Percentiles rank a stretch among this genome's conserved stretches.
Evolutionary conservation across 2,797 vertebrate genomes (phyloP).

Genomic region (Chelon auratus): DNA sequence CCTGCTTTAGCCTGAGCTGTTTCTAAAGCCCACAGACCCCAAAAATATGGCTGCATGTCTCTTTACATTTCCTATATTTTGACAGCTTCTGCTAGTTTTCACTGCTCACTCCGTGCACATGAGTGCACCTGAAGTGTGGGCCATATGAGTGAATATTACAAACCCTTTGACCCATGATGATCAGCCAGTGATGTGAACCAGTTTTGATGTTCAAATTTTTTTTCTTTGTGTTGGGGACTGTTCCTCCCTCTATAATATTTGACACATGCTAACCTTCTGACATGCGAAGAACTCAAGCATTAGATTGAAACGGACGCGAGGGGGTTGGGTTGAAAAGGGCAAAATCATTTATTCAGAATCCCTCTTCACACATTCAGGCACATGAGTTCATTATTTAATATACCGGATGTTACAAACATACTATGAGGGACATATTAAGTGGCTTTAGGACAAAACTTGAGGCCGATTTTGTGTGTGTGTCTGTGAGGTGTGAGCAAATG

Average conservation of each 20-base stretch:
- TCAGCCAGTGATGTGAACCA: slow-evolving; percentile 45
- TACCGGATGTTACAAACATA: too few species aligned
- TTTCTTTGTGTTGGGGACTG: slow-evolving; percentile 4
- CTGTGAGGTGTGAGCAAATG: background rate
- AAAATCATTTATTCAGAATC: slow-evolving; percentile 5
- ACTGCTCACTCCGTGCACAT: slow-evolving; percentile 51
- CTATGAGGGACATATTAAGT: background rate
- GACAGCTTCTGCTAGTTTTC: slow-evolving; percentile 46
- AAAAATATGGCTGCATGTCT: slow-evolving; percentile 31
- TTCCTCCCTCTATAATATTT: slow-evolving; percentile 20
- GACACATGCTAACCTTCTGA: slow-evolving; percentile 49
- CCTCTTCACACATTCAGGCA: background rate
- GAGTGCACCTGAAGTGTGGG: slow-evolving; percentile 49
- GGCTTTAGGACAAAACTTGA: background rate
- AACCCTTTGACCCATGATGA: slow-evolving; percentile 56
- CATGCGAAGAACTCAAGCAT: slow-evolving; percentile 24
- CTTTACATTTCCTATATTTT: slow-evolving; percentile 52
- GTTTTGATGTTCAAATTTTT: slow-evolving; percentile 50
- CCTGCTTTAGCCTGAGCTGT: slow-evolving; percentile 22
- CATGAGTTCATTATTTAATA: background rate
- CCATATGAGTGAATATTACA: slow-evolving; percentile 43
- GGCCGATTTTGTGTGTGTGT: background rate
- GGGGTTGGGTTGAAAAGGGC: background rate
- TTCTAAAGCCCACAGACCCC: slow-evolving; percentile 15
- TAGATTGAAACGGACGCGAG: slow-evolving; percentile 10